Conservation (phyloP, 2,797 vertebrate genomes). For the Melanotaenia pygmaea region DNA sequence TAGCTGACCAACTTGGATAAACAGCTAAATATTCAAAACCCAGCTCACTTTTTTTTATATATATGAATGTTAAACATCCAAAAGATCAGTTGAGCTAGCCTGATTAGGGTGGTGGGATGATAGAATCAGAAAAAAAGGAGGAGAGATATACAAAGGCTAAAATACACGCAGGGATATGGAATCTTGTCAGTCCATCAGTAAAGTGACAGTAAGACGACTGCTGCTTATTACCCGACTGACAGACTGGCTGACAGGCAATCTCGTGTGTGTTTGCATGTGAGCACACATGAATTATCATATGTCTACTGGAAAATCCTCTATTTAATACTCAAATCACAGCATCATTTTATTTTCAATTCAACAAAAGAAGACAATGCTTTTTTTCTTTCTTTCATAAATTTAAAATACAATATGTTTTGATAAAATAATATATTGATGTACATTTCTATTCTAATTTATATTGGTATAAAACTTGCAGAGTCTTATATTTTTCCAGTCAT, state of each 20-base stretch:
- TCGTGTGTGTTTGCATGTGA: not conserved
- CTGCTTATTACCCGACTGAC: slow-evolving; percentile 54
- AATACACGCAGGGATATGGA: slow-evolving; percentile 25
- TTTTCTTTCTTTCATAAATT: not conserved
- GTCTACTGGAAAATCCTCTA: slow-evolving; percentile 29
- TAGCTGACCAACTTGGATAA: slow-evolving; percentile 53
- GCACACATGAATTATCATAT: slow-evolving; percentile 10
- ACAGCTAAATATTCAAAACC: slow-evolving; percentile 48
- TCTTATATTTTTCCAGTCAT: slow-evolving; percentile 7
- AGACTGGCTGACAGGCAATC: slow-evolving; percentile 31
- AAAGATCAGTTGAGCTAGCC: slow-evolving; percentile 36
- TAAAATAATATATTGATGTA: not conserved
- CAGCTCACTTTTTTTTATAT: slow-evolving; percentile 43
- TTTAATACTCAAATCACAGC: slow-evolving; percentile 40
- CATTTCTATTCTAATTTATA: not conserved
- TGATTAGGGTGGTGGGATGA: slow-evolving; percentile 18
- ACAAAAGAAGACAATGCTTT: not conserved
- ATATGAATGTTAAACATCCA: slow-evolving; percentile 64
- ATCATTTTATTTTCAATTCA: slow-evolving; percentile 24
- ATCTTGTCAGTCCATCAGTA: slow-evolving; percentile 50
- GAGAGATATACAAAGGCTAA: slow-evolving; percentile 6
- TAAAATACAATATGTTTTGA: not conserved
- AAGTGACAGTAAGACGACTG: slow-evolving; percentile 57
- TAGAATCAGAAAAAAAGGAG: not conserved
- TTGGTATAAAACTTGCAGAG: not conserved